phyloP scores from a whole-genome alignment of 2,113 vertebrate species.

The Reinhardtius hippoglossoides region DNA sequence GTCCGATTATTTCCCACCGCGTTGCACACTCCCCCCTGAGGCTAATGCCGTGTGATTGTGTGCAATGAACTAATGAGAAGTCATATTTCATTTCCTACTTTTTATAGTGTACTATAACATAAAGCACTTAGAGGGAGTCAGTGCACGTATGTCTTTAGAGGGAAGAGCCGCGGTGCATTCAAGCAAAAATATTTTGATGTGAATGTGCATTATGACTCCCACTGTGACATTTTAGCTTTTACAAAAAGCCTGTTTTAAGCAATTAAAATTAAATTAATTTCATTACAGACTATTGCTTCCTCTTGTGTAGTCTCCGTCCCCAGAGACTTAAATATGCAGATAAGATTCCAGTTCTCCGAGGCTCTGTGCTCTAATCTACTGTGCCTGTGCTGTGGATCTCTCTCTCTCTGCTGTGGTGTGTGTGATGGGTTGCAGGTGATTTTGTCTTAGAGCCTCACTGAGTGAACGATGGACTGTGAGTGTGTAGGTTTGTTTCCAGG shows the following conservation, averaged over 20 bases:
- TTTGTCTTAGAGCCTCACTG: no score
- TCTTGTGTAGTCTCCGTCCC: slow-evolving; percentile 10
- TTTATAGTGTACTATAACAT: slow-evolving; percentile 23
- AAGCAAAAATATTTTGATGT: neutral
- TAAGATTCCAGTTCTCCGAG: slow-evolving; percentile 28
- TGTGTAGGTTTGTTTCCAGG: no score
- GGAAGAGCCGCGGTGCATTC: neutral
- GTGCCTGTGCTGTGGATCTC: no score
- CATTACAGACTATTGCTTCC: slow-evolving; percentile 16
- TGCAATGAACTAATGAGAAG: slow-evolving; percentile 44
- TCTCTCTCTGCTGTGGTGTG: no score
- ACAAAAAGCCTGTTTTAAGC: slow-evolving; percentile 1
- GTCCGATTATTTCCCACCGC: slow-evolving; percentile 14
- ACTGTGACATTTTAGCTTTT: neutral
- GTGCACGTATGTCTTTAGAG: neutral
- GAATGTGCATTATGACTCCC: neutral
- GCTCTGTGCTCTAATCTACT: neutral
- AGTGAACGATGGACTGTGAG: no score
- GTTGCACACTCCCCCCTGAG: slow-evolving; percentile 8
- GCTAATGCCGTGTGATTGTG: slow-evolving; percentile 1
- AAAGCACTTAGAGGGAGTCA: slow-evolving; percentile 29
- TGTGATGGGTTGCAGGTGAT: no score
- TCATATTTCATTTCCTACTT: slow-evolving; percentile 32
- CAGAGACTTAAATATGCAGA: slow-evolving; percentile 35
- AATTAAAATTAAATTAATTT: slow-evolving; percentile 35